Conservation (phyloP, 2,888 invertebrate species). For the Leptopilina syphax region DNA sequence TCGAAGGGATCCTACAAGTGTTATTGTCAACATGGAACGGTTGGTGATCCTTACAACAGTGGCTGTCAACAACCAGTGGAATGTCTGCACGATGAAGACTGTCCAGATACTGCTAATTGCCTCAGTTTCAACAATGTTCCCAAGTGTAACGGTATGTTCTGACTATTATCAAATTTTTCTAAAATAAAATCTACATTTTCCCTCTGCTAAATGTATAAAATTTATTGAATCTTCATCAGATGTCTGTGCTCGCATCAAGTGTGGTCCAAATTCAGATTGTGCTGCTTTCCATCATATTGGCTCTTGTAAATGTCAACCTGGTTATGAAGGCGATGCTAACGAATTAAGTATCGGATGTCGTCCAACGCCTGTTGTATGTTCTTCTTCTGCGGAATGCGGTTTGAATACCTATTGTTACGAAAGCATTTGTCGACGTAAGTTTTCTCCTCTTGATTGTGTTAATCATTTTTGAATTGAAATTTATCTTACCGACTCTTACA, state of each 20-base stretch:
- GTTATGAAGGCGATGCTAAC: constrained; percentile 87
- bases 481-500: no score
- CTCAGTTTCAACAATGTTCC: constrained; percentile 84
- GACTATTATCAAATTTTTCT: not conserved
- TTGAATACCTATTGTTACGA: constrained; percentile 89
- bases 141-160: constrained; percentile 84
- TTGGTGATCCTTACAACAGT: constrained; percentile 91
- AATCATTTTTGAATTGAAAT: no score
- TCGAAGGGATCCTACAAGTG: constrained; percentile 89
- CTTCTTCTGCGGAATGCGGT: constrained; percentile 85
- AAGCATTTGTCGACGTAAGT: constrained; percentile 88
- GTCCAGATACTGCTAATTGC: constrained; percentile 89
- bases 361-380: constrained; percentile 86
- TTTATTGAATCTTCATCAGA: constrained; percentile 76
- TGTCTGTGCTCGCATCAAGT: constrained; percentile 87
- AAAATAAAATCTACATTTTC: not conserved
- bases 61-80: constrained; percentile 91
- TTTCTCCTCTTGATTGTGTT: constrained; percentile 44
- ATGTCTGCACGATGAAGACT: constrained; percentile 88
- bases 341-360: constrained; percentile 85
- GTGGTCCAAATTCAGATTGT: constrained; percentile 92
- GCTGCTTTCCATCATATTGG: constrained; percentile 85
- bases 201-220: not conserved
- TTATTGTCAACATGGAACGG: constrained; percentile 86
- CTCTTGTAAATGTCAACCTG: constrained; percentile 87